A percentile compares a stretch with the other conserved stretches of the same genome.
Evolutionary conservation across 2,113 vertebrate species (phyloP).

Genomic region (Polyodon spathula): DNA sequence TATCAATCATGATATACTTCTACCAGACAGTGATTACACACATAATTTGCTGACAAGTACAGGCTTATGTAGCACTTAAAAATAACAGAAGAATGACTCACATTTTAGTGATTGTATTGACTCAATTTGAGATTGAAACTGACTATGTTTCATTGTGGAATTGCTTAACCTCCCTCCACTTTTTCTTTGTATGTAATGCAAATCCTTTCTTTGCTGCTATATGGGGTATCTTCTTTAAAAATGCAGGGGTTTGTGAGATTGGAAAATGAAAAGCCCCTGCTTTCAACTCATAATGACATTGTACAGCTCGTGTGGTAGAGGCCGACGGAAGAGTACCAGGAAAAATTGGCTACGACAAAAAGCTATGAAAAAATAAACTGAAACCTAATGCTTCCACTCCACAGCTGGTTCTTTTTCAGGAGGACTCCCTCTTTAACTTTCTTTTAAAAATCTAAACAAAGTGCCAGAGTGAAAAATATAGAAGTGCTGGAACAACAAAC

Average conservation of each 20-base stretch:
- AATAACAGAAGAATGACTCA: not conserved
- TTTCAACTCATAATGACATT: too few relatives aligned
- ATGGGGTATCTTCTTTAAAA: too few relatives aligned
- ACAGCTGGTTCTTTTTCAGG: not conserved
- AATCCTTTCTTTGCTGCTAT: too few relatives aligned
- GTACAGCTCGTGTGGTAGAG: too few relatives aligned
- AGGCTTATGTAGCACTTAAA: not conserved
- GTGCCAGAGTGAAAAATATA: slow-evolving; percentile 24
- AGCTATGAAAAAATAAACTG: too few relatives aligned
- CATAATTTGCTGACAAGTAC: slow-evolving; percentile 3
- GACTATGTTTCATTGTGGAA: too few relatives aligned
- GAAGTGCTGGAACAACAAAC: slow-evolving; percentile 19
- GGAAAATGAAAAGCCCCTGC: too few relatives aligned
- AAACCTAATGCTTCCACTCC: not conserved
- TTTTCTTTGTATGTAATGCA: too few relatives aligned
- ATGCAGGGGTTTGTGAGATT: too few relatives aligned
- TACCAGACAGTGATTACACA: not conserved
- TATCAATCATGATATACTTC: not conserved
- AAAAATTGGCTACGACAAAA: too few relatives aligned
- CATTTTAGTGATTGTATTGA: not conserved
- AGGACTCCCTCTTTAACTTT: not conserved
- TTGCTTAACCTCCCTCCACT: too few relatives aligned
- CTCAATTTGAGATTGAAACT: not conserved
- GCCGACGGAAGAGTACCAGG: too few relatives aligned
- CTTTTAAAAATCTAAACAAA: slow-evolving; percentile 16